Base-by-base conservation (phyloP, 1,140 invertebrate genomes). In the Halyomorpha halys region DNA sequence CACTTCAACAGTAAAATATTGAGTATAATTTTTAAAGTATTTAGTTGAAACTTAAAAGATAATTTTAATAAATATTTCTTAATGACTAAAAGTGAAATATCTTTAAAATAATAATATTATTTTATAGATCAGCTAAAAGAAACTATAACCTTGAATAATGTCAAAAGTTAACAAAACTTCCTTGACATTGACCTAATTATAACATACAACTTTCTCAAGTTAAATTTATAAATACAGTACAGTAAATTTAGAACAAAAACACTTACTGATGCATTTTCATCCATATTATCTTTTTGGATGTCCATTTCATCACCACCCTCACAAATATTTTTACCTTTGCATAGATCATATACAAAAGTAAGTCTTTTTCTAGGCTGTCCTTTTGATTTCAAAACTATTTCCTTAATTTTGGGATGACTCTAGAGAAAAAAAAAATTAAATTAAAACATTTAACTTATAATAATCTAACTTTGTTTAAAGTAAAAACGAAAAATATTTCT, bases 251-350 rank as follows among this genome's bases (percentile, higher is more conserved):
- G 8, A 14, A 23, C 4, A 45, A 62, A 49, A 30, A 25, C 19
- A 63, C 44, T 66, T 53, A 63, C 62, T 13, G 34, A 21, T 44
- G 56, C 39, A 51, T 54, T 39, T 54, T 63, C 66, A 61, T 67
- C 23, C 53, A 56, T 56, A 15, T 23, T 81, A 66, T 90, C 87
- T 73, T 89, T 90, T 3, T 82, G 83, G 49, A 90, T 82, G 72
- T 98, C 95, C 86, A 97, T 94, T 76, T 98, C 94, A 77, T 98
- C 95, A 64, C 94, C 95, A 67, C 95, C 96, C 74, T 99, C 97
- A 77, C 97, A 99, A 71, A 99, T 91, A 69, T 92, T 94, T 76
- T 98, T 98, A 5, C 90, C 88, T 79, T 99, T 99, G 76, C 97
- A 99, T 9, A 99, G 76, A 75, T 99, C 97, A 76, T 99, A 99